Conservation (phyloP, 2,113 vertebrate species). For the Murina feae region DNA sequence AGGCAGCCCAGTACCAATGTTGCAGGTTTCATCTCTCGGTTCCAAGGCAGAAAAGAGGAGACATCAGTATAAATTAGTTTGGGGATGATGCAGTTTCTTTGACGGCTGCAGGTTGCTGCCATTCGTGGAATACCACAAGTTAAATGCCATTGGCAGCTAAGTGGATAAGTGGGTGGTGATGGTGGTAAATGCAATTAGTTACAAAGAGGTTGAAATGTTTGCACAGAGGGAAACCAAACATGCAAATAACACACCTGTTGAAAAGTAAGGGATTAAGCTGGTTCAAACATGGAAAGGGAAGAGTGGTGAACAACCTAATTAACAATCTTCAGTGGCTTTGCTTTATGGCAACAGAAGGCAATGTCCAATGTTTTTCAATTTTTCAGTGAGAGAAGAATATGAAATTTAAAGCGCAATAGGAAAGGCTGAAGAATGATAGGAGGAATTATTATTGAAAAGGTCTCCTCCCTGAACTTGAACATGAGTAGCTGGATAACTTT, state of each 20-base stretch:
- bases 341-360: not conserved
- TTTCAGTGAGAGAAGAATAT: not conserved
- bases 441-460: not conserved
- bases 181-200: constrained; percentile 26
- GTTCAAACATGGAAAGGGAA: not conserved
- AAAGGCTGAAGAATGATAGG: not conserved
- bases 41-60: not conserved
- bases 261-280: not conserved
- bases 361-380: not conserved
- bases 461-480: not conserved
- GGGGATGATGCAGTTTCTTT: not conserved
- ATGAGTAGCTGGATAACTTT: not conserved
- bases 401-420: not conserved
- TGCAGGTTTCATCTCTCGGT: not conserved
- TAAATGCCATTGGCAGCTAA: not conserved
- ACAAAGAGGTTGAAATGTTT: not conserved
- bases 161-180: not conserved
- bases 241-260: not conserved
- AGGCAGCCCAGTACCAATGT: not conserved
- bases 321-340: not conserved
- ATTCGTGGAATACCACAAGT: constrained; percentile 27
- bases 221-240: not conserved
- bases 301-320: not conserved
- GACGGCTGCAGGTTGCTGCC: not conserved
- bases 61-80: not conserved